Base-by-base conservation (phyloP, 2,113 vertebrate species). In the Pelecanoides urinatrix region DNA sequence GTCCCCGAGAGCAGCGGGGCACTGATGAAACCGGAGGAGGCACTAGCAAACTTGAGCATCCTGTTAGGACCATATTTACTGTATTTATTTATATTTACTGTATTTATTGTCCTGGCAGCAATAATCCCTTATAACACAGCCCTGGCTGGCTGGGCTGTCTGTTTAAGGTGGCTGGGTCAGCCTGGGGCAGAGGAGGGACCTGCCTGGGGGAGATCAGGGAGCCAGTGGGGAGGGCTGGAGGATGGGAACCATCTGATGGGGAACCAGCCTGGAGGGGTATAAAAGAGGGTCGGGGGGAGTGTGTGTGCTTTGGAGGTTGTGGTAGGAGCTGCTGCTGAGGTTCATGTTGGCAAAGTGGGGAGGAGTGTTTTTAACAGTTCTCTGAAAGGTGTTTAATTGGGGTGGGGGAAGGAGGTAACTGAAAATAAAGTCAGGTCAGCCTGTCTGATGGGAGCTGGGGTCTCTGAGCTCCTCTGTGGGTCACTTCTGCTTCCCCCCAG, bases 1-100 rank as follows among this genome's bases (percentile, higher is more conserved):
- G 67, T 3, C 53, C 44, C 72, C 0, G 1, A 6, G 45, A 36
- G 49, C 55, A 49, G 59, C 6, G 74, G 21, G 5, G 53, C 27
- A 2, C 78, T 58, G 71, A 20, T 30, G 52, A 45, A 17, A 29
- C 68, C 3, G 4, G 89, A 47, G 50, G 80, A 25, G n/a, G 67
- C 59, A 4, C 72, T 47, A 76, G 59, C 56, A 23, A 38, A 45
- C 13, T 23, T 25, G 8, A 67, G 65, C 94, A 38, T 27, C 49
- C 87, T 73, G 21, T 30, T 12, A 49, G 63, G 38, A 22, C 32
- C 70, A 0, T 1, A 4, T 7, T 49, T 61, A 29, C 10, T 38
- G 8, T 17, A 22, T 19, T n/a, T n/a, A n/a, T n/a, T n/a, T n/a
- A 0, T 1, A 4, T 7, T 49, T 61, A 29, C 10, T 38, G 8